Evolutionary conservation across 92 coral and sea anemone species (phyloP), one percentile per base, ranked within the genome.

Genomic region (Phymanthus crucifer): DNA sequence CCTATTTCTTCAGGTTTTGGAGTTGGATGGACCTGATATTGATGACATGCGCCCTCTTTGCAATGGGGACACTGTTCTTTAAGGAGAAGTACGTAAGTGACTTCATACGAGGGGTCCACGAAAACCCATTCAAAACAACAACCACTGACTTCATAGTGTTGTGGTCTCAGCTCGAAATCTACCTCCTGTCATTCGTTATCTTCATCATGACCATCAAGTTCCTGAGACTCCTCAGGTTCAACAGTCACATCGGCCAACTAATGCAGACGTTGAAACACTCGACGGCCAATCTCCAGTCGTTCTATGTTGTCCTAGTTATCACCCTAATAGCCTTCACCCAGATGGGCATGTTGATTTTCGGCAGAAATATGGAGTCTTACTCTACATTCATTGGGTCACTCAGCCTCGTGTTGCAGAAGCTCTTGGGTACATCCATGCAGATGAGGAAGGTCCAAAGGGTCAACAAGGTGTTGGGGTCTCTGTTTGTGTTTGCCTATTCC

Each of bases 171-270:
- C 45, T 87, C 4, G 98, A 91, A 48, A 85, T 81, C 19, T 82
- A 80, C 33, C 86, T 94, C 13, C 80, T 91, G 36, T 80, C 96
- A 26, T 31, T 89, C 33, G 82, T 86, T 11, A 78, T 85, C 67
- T 94, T 94, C 61, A 74, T 91, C n/a, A 70, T 89, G 14, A 91
- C 95, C 21, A 64, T 94, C 32, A 94, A 89, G 32, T 87, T 84
- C 21, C 76, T 91, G 24, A 82, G 91, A 26, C 79, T 94, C 48
- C 34, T 88, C 40, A 76, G 97, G 13, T 90, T 90, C 72, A 92
- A 92, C 75, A 75, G 78, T 23, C 97, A 91, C 47, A 91, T 95
- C 40, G 88, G 85, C 14, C 78, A 86, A 57, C 84, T 93, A 50
- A 74, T 90, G 77, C 83, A 76, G 46, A 93, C 97, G 5, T 83